Evolutionary conservation across 2,113 vertebrate genomes (phyloP), one percentile per base, ranked within the genome.

Genomic region (Tyto alba): DNA sequence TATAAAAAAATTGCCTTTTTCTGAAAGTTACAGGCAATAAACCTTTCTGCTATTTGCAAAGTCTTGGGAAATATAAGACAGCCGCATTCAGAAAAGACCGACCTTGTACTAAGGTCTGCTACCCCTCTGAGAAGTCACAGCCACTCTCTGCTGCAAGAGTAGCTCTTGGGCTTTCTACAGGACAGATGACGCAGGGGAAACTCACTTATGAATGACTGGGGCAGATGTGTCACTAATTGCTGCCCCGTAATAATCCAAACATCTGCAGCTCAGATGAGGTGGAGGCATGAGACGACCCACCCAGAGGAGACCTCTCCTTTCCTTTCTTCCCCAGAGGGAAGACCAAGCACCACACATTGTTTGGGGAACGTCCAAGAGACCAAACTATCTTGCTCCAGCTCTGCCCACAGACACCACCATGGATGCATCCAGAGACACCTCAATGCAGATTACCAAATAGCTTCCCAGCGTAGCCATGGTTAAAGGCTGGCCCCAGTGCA

Each of bases 401-500:
- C 56, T 81, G 52, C 47, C 69, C 60, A 43, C 41, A 41, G 7
- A 22, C 19, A 36, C 4, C 12, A 22, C n/a, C 17, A 6, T 17
- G 25, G 45, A 40, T 56, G 29, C 11, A 67, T 10, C 45, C 41
- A 60, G 88, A 38, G 50, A 22, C 26, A n/a, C 18, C 84, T 60
- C 43, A 45, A 25, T 11, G 25, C 19, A 52, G 14, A 7, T 85
- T 91, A 99, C 99, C 93, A 88, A 76, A 25, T 19, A 98, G 57
- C 63, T 95, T 98, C 91, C 98, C 97, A n/a, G 98, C 79, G 10
- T 98, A 98, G 8, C 94, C 76, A 5, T 98, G 88, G 95, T 98
- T 98, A 96, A 94, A 98, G 60, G 99, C 99, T 23, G 99, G 99
- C 50, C 98, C 98, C 53, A 99, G 86, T 5, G 93, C 69, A 0